Percentiles rank a stretch among this genome's conserved stretches.
These are phyloP conservation scores for Sebastes dallii DNA, from an alignment of 2,797 vertebrate genomes.

Conservation along the genomic window DNA sequence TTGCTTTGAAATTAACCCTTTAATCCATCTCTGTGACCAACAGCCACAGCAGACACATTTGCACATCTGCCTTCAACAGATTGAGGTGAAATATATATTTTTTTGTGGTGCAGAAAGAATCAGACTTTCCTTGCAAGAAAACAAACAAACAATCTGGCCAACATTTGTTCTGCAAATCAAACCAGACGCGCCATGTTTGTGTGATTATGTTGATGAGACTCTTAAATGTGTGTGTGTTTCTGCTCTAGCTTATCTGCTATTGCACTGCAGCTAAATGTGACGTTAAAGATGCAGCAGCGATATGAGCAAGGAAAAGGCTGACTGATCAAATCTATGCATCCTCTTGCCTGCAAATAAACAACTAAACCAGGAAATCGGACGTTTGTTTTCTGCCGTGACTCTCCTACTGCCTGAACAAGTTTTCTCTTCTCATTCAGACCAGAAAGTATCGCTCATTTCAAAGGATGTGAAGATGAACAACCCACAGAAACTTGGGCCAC, in stretches of 20 bases:
- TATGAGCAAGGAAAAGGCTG: constrained; percentile 17
- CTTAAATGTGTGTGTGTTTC: constrained; percentile 7
- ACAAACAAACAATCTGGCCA: neutral
- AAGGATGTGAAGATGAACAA: constrained; percentile 66
- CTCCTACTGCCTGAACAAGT: neutral
- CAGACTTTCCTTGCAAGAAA: neutral
- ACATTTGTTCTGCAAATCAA: neutral
- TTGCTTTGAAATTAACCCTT: neutral
- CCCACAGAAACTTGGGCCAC: constrained; percentile 59
- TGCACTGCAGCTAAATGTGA: constrained; percentile 7
- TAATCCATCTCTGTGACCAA: neutral
- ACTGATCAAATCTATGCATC: constrained; percentile 40
- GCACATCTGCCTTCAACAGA: neutral
- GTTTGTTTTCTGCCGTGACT: neutral
- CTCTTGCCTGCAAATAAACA: constrained; percentile 33
- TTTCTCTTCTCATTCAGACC: constrained; percentile 31
- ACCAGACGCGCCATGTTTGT: neutral
- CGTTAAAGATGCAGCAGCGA: constrained; percentile 24
- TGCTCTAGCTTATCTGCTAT: constrained; percentile 13
- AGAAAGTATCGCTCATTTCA: constrained; percentile 17
- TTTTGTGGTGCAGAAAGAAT: neutral
- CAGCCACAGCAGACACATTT: neutral
- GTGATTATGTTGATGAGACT: neutral
- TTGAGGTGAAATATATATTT: neutral
- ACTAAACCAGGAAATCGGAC: constrained; percentile 27